Conservation (phyloP, 92 coral and sea anemone species). For the Zoanthus gigantus region DNA sequence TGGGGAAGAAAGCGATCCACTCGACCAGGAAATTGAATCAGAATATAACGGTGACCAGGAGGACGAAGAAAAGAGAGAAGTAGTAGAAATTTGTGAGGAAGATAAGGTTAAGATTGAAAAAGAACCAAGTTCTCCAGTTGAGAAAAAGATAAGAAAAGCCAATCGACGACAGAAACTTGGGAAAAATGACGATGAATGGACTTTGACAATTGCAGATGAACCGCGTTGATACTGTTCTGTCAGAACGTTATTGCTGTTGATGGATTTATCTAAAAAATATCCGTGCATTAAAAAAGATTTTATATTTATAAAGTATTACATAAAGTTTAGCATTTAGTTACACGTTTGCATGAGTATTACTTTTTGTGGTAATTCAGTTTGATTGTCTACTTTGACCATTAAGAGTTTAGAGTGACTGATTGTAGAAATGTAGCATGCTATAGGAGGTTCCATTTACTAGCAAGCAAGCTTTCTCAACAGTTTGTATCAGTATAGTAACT, state of each 20-base stretch:
- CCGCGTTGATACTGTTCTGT: too few relatives aligned
- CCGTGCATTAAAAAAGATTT: background rate
- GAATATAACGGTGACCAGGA: background rate
- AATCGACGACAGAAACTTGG: conserved; percentile 51
- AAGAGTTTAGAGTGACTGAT: too few relatives aligned
- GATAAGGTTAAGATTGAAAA: conserved; percentile 13
- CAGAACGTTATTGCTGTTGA: too few relatives aligned
- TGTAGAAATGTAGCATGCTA: too few relatives aligned
- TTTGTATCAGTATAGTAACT: too few relatives aligned
- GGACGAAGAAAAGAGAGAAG: background rate
- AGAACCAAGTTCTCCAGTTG: conserved; percentile 62
- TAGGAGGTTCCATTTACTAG: too few relatives aligned
- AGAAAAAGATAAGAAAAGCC: conserved; percentile 60
- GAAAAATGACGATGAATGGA: conserved; percentile 60
- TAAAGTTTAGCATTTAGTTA: too few relatives aligned
- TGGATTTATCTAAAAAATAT: background rate
- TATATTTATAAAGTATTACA: background rate
- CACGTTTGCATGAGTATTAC: too few relatives aligned
- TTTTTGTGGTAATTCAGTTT: too few relatives aligned
- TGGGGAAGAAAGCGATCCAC: conserved; percentile 12
- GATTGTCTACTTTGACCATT: too few relatives aligned
- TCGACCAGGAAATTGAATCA: conserved; percentile 1
- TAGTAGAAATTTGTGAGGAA: background rate
- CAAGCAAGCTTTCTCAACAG: too few relatives aligned
- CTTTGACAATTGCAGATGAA: conserved; percentile 10